Percentiles rank a stretch among this genome's conserved stretches.
These are phyloP conservation scores for Amitus sp. DNA, from an alignment of 2,888 invertebrate genomes.

Conservation along the genomic window DNA sequence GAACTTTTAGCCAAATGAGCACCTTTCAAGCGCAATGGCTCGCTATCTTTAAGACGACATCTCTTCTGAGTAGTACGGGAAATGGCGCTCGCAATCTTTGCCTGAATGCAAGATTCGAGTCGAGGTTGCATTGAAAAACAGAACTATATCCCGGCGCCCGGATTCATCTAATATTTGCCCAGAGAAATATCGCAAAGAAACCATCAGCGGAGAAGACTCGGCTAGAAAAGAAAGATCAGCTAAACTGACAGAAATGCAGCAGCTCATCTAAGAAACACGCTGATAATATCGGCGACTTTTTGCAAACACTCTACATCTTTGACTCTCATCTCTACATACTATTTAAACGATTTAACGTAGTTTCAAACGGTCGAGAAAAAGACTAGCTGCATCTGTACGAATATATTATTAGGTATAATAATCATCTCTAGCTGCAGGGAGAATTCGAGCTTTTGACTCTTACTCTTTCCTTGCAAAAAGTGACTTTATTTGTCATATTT, in stretches of 20 bases:
- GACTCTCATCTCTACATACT: too few relatives aligned
- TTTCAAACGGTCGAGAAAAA: too few relatives aligned
- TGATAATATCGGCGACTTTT: too few relatives aligned
- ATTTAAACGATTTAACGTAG: too few relatives aligned
- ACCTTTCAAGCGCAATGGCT: slow-evolving; percentile 36
- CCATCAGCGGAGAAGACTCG: slow-evolving; percentile 48
- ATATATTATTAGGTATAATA: too few relatives aligned
- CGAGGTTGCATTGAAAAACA: slow-evolving; percentile 58
- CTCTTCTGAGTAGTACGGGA: slow-evolving; percentile 60
- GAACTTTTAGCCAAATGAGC: slow-evolving; percentile 34
- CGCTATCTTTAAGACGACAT: slow-evolving; percentile 62
- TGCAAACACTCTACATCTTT: too few relatives aligned
- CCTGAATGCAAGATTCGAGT: slow-evolving; percentile 53
- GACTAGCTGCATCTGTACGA: too few relatives aligned
- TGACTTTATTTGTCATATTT: too few relatives aligned
- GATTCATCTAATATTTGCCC: slow-evolving; percentile 60
- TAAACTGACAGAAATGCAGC: too few relatives aligned
- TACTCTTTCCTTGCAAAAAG: too few relatives aligned
- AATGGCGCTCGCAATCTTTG: slow-evolving; percentile 64
- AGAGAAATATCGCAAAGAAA: slow-evolving; percentile 61
- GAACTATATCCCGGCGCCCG: slow-evolving; percentile 37
- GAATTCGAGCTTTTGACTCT: too few relatives aligned
- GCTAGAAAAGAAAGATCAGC: slow-evolving; percentile 8
- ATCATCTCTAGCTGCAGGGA: too few relatives aligned
- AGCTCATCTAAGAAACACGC: slow-evolving; percentile 6